These are phyloP conservation scores for Drosophila borborema DNA, from an alignment of 2,888 invertebrate genomes.

Conservation along the genomic window DNA sequence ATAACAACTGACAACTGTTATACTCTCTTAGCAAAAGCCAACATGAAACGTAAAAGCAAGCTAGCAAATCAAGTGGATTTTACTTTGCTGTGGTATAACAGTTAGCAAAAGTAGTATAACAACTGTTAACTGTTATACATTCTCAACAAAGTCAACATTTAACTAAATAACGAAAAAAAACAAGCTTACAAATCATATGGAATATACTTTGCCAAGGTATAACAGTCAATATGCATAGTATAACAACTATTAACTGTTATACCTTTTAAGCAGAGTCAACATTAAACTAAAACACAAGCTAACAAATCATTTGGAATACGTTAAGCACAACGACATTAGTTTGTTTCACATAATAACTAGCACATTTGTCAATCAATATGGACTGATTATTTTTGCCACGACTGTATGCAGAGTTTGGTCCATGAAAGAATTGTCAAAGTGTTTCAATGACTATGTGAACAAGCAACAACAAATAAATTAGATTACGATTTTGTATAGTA, in stretches of 20 bases:
- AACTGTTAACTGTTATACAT: not conserved
- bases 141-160: not conserved
- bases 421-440: slow-evolving; percentile 24
- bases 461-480: slow-evolving; percentile 51
- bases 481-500: slow-evolving; percentile 25
- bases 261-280: not conserved
- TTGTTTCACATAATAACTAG: slow-evolving; percentile 45
- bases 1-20: not conserved
- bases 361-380: slow-evolving; percentile 19
- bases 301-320: slow-evolving; percentile 71
- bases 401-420: not conserved
- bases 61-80: not conserved
- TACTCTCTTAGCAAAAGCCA: not conserved
- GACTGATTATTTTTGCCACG: slow-evolving; percentile 4
- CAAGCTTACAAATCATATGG: not conserved
- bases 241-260: slow-evolving; percentile 34
- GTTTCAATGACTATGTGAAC: slow-evolving; percentile 31
- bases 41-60: not conserved
- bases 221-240: slow-evolving; percentile 5
- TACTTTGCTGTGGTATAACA: not conserved
- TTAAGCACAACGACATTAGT: slow-evolving; percentile 72
- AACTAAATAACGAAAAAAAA: not conserved
- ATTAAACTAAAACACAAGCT: slow-evolving; percentile 1
- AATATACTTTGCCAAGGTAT: not conserved
- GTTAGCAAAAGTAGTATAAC: not conserved